Percentiles rank a stretch among this genome's conserved stretches.
These are phyloP conservation scores for Caradrina kadenii DNA, from an alignment of 2,888 invertebrate species.

Conservation along the genomic window DNA sequence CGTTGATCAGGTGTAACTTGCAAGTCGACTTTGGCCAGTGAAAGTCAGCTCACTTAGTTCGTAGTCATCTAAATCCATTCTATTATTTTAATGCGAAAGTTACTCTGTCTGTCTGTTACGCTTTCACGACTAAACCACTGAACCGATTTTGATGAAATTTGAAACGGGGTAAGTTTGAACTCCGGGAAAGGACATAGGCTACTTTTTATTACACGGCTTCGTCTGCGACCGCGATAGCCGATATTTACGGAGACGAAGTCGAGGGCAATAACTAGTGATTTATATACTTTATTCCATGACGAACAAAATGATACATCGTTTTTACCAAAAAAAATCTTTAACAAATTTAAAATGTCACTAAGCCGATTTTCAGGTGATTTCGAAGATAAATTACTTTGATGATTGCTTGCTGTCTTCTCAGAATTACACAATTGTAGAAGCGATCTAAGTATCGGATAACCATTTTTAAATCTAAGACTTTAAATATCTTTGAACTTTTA, in stretches of 20 bases:
- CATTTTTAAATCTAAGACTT: slow-evolving; percentile 21
- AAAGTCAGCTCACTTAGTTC: slow-evolving; percentile 30
- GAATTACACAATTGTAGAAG: slow-evolving; percentile 34
- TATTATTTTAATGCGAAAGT: no score
- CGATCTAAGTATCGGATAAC: slow-evolving; percentile 24
- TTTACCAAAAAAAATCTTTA: slow-evolving; percentile 23
- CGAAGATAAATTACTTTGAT: slow-evolving; percentile 29
- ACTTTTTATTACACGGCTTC: no score
- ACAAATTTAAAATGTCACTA: slow-evolving; percentile 25
- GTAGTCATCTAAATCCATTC: slow-evolving; percentile 1
- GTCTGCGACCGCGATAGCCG: no score
- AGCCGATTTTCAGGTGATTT: slow-evolving; percentile 22
- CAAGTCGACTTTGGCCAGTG: slow-evolving; percentile 25
- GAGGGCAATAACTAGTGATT: background rate
- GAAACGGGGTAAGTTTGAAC: no score
- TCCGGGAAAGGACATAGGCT: no score
- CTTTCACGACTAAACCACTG: no score
- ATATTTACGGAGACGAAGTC: no score
- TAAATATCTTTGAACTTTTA: background rate
- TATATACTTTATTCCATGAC: slow-evolving; percentile 15
- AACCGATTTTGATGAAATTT: no score
- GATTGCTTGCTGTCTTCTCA: slow-evolving; percentile 39
- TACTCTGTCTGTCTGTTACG: no score
- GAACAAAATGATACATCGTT: slow-evolving; percentile 27
- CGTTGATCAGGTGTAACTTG: slow-evolving; percentile 53